Conservation (phyloP, 2,797 vertebrate species). For the Sebastes hopkinsi region DNA sequence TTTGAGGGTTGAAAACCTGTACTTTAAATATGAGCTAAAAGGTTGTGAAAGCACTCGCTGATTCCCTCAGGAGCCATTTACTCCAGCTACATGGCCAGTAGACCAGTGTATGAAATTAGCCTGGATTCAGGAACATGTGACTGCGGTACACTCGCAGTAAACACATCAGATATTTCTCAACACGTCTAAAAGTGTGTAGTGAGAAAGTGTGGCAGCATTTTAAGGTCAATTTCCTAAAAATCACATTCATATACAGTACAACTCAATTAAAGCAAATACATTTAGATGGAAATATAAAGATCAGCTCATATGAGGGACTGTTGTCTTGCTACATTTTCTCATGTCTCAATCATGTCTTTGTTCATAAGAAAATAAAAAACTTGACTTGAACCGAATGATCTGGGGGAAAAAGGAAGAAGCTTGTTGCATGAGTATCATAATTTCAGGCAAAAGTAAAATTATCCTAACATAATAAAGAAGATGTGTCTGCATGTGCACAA, state of each 20-base stretch:
- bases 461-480: neutral
- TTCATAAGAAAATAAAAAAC: neutral
- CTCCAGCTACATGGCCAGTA: neutral
- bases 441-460: neutral
- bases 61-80: slow-evolving; percentile 9
- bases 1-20: neutral
- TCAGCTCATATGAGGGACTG: neutral
- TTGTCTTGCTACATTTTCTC: neutral
- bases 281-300: neutral
- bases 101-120: slow-evolving; percentile 27
- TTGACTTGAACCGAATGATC: neutral
- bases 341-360: neutral
- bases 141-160: neutral
- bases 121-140: slow-evolving; percentile 37
- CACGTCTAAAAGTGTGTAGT: neutral
- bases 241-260: neutral
- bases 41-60: neutral
- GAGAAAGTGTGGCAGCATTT: neutral
- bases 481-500: neutral
- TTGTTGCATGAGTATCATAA: neutral
- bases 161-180: neutral
- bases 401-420: neutral
- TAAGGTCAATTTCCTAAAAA: neutral
- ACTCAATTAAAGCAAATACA: neutral
- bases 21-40: neutral